These are phyloP conservation scores for Neomonachus schauinslandi DNA, from an alignment of 2,113 vertebrate genomes.

Conservation along the genomic window DNA sequence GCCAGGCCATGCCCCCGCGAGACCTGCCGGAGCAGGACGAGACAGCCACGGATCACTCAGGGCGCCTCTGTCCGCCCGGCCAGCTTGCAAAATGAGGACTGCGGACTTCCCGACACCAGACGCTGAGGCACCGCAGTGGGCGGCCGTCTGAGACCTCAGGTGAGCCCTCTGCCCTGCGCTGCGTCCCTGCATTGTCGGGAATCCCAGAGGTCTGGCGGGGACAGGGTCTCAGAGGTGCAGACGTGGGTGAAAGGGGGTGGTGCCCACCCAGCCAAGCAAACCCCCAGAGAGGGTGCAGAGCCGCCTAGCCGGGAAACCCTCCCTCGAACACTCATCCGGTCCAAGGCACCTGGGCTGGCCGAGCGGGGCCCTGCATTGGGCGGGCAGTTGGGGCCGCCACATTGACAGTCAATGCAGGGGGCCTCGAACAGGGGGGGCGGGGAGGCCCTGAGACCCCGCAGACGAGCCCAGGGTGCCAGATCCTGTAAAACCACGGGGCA, in stretches of 20 bases:
- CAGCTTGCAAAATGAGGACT: not conserved
- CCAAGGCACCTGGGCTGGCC: too few relatives aligned
- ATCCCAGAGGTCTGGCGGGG: not conserved
- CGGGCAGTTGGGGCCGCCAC: too few relatives aligned
- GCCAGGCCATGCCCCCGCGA: not conserved
- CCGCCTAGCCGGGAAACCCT: not conserved
- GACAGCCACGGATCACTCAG: not conserved
- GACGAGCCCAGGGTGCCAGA: too few relatives aligned
- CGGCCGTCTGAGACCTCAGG: not conserved
- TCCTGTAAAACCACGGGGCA: too few relatives aligned
- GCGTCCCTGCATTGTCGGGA: fast-evolving
- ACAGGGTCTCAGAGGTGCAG: not conserved
- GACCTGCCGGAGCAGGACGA: not conserved
- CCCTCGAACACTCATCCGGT: not conserved
- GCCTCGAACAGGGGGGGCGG: fast-evolving
- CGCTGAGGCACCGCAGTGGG: not conserved
- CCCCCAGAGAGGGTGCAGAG: not conserved
- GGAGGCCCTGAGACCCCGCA: too few relatives aligned
- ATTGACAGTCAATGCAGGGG: too few relatives aligned
- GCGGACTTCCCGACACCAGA: not conserved
- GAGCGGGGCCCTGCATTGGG: too few relatives aligned
- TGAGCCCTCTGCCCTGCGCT: not conserved
- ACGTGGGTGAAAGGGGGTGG: not conserved
- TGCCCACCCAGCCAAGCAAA: not conserved
- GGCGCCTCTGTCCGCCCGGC: not conserved